Percentiles rank a stretch among this genome's conserved stretches.
phyloP scores from a whole-genome alignment of 2,113 vertebrate species.

The Larimichthys crocea region DNA sequence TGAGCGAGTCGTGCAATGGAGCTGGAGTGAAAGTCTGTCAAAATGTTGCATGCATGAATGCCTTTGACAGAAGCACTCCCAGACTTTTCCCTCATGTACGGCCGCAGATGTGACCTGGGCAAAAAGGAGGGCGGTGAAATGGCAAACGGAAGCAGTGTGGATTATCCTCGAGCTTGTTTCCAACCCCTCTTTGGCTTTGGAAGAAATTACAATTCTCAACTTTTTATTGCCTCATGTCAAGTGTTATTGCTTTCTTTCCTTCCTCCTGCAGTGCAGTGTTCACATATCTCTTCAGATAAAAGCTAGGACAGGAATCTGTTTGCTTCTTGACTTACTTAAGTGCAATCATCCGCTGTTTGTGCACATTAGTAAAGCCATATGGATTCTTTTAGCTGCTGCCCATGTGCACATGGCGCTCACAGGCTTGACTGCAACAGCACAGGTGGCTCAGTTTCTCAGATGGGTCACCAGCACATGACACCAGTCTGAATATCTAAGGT shows the following conservation, averaged over 20 bases:
- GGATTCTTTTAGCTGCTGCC: background rate
- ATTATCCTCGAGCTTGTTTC: background rate
- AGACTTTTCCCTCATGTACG: background rate
- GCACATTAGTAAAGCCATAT: slow-evolving; percentile 14
- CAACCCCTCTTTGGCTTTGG: slow-evolving; percentile 34
- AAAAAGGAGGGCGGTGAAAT: slow-evolving; percentile 12
- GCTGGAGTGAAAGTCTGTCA: slow-evolving; percentile 5
- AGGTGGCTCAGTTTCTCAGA: slow-evolving; percentile 28
- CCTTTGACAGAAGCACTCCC: background rate
- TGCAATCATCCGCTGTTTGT: slow-evolving; percentile 2
- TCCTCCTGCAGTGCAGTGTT: background rate
- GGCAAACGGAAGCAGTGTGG: slow-evolving; percentile 40
- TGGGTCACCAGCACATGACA: slow-evolving; percentile 5
- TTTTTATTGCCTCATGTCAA: slow-evolving; percentile 8
- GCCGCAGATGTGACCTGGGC: slow-evolving; percentile 17
- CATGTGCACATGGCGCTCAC: background rate
- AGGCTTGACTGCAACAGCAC: slow-evolving; percentile 9
- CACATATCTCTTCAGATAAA: background rate
- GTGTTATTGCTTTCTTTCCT: slow-evolving; percentile 38
- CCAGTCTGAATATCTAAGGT: background rate
- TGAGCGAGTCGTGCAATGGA: slow-evolving; percentile 1
- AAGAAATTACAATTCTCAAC: slow-evolving; percentile 12
- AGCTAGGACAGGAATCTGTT: background rate
- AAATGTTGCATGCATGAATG: background rate
- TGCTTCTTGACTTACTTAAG: slow-evolving; percentile 1